Percentiles rank a stretch among this genome's conserved stretches.
These are phyloP conservation scores for Portunus trituberculatus DNA, from an alignment of 1,140 invertebrate species.

Conservation along the genomic window DNA sequence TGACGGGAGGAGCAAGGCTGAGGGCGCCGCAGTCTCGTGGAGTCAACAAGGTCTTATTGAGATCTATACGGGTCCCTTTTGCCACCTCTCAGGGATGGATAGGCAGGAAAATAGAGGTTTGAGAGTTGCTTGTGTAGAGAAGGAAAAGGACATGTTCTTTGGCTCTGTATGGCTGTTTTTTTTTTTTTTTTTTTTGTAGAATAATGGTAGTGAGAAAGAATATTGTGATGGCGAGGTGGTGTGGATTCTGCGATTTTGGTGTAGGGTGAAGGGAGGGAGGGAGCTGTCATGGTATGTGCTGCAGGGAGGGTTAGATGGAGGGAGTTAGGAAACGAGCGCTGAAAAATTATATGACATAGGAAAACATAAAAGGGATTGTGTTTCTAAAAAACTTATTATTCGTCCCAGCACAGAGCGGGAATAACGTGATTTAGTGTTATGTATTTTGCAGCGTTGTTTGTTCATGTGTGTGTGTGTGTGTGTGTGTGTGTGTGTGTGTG, in stretches of 20 bases:
- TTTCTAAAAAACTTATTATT: neutral
- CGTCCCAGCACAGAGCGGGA: neutral
- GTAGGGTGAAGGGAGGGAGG: neutral
- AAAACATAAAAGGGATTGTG: conserved; percentile 15
- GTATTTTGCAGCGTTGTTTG: neutral
- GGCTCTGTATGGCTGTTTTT: neutral
- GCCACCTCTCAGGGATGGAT: neutral
- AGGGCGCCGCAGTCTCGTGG: neutral
- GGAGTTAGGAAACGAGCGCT: neutral
- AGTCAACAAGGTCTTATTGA: too few relatives aligned
- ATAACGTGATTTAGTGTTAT: neutral
- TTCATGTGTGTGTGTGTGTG: neutral
- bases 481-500: neutral
- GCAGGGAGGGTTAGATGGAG: neutral
- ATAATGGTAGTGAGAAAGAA: too few relatives aligned
- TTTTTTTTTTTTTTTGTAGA: too few relatives aligned
- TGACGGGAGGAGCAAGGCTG: neutral
- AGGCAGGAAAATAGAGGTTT: neutral
- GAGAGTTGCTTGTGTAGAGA: neutral
- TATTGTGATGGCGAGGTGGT: too few relatives aligned
- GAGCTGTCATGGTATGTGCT: neutral
- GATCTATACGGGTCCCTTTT: too few relatives aligned
- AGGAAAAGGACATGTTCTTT: neutral
- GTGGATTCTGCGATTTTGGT: too few relatives aligned
- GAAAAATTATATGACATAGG: conserved; percentile 7